A percentile compares a stretch with the other conserved stretches of the same genome.
Evolutionary conservation across 1,140 invertebrate genomes (phyloP).

Genomic region (Heterodera schachtii): DNA sequence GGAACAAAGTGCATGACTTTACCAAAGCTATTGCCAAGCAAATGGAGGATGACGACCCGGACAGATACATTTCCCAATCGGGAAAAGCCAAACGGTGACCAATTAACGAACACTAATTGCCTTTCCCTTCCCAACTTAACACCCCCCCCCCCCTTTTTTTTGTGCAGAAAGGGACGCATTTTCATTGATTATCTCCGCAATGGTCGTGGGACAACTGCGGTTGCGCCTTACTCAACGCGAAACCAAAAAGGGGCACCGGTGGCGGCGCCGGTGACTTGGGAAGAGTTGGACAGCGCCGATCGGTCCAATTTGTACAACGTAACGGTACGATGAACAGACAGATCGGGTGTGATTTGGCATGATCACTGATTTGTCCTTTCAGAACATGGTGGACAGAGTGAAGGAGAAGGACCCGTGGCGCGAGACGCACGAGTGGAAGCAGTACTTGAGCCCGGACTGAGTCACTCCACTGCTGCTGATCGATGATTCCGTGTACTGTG

Average conservation of each 20-base stretch:
- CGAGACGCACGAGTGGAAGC: neutral
- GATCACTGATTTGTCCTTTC: neutral
- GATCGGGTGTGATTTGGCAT: neutral
- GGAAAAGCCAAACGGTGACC: conserved; percentile 3
- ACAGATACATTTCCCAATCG: neutral
- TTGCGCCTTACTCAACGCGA: conserved; percentile 22
- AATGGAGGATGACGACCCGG: conserved; percentile 1
- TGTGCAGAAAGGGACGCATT: conserved; percentile 7
- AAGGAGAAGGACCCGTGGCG: conserved; percentile 10
- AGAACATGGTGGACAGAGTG: conserved; percentile 6
- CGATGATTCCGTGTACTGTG: neutral
- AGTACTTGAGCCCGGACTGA: conserved; percentile 8
- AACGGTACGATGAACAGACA: neutral
- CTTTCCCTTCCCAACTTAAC: no score
- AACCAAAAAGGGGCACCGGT: conserved; percentile 10
- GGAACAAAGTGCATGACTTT: neutral
- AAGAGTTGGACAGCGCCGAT: conserved; percentile 10
- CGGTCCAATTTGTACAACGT: conserved; percentile 22
- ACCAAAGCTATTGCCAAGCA: neutral
- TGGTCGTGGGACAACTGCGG: conserved; percentile 14
- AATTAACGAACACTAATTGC: no score
- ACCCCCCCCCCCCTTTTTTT: neutral
- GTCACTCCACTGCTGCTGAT: neutral
- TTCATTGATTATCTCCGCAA: conserved; percentile 33
- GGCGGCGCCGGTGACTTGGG: conserved; percentile 19